Base-by-base conservation (phyloP, 2,888 invertebrate species). In the Sinelater perroti region DNA sequence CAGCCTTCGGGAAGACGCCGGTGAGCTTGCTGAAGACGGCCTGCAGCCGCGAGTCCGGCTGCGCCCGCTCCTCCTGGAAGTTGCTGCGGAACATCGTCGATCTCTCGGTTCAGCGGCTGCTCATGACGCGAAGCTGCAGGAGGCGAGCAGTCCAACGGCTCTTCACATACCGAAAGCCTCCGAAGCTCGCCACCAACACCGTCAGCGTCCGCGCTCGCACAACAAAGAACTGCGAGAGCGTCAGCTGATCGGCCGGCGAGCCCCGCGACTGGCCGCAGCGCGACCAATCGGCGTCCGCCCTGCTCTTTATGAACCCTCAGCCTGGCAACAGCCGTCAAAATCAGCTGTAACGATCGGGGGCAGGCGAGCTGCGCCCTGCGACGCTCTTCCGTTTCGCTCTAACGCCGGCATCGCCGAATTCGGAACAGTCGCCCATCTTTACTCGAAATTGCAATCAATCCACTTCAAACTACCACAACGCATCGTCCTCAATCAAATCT, bases 321-420 rank as follows among this genome's bases (percentile, higher is more conserved):
- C 75, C 75, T 75, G 74, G 75, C 73, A 75, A 75, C 75, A 75
- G 75, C 74, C 67, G 74, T 75, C 74, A 75, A 74, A 75, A 73
- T 75, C 75, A 75, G 75, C 75, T 75, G 75, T 71, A 75, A 74
- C 73, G 74, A 75, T 75, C 73, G 70, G 68, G 60, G 45, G 18
- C 20, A 31, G 36, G 8, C 18, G n/a, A 57, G 36, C 16, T 46
- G 64, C 56, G 16, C 30, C 44, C 21, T 24, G 4, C 38, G 14
- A 11, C 30, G 13, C 31, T 28, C 33, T 28, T 11, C 10, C 26
- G 8, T 57, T 26, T 51, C 56, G 11, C 36, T 10, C 40, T 18
- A 18, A 14, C 17, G 45, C 51, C 56, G 56, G 49, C 28, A 28
- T 6, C 7, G n/a, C n/a, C n/a, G n/a, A n/a, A n/a, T n/a, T n/a